Base-by-base conservation (phyloP, 2,113 vertebrate species). In the Psittacus erithacus region DNA sequence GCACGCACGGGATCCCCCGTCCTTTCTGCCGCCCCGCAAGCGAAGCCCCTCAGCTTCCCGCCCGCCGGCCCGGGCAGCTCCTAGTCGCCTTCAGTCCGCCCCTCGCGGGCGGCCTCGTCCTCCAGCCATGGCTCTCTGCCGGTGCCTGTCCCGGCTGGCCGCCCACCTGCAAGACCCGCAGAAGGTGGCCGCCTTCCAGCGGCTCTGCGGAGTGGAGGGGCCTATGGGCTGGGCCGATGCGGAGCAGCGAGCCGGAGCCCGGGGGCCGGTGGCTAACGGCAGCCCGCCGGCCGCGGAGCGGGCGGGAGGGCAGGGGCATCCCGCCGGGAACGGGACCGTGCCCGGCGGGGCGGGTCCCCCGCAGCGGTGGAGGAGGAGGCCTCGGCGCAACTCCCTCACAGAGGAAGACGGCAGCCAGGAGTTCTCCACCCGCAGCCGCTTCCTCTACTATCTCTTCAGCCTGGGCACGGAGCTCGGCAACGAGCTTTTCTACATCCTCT, bases 391-490 rank as follows among this genome's bases (percentile, higher is more conserved):
- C 97, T 99, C 99, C 5, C 98, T 99, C 18, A 99, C 99, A 1
- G 99, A 99, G 62, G 98, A 98, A 80, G 88, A 95, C 11, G 95
- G 75, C 29, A 98, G 98, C 7, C 98, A 98, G 92, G 98, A 98
- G 97, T 98, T 99, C 97, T 73, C 97, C 39, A 98, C 98, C 92
- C 95, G 98, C 69, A 99, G 98, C 98, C 98, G 96, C 77, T 96
- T 99, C 47, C 96, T 99, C 39, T 99, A 98, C 96, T 99, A 98
- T 96, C 91, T 99, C n/a, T 99, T 99, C 98, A 98, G 98, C 46
- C 93, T 99, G 39, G 99, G 99, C 59, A 99, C 99, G 24, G 99
- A 99, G 82, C 97, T 99, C 95, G 99, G 99, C 93, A 99, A 99
- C 95, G 99, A 99, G 96, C 96, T 99, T 64, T 99, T 99, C 94